Conservation (phyloP, 2,888 invertebrate genomes). For the Dicycla oo region DNA sequence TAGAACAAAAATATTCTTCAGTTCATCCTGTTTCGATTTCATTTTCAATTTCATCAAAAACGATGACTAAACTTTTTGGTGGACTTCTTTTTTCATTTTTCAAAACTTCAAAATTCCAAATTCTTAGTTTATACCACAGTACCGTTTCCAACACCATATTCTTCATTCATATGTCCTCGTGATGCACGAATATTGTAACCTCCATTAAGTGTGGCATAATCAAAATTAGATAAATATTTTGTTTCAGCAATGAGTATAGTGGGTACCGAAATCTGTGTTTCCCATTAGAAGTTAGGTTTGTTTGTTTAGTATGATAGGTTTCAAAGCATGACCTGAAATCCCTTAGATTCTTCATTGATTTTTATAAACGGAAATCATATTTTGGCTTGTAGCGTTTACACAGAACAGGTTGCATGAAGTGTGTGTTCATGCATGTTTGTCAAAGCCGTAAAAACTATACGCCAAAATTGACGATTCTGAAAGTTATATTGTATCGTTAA, state of each 20-base stretch:
- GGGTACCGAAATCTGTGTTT: conserved; percentile 80
- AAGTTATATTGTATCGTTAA: conserved; percentile 5
- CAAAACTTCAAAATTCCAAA: conserved; percentile 3
- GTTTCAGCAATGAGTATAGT: conserved; percentile 84
- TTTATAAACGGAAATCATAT: conserved; percentile 47
- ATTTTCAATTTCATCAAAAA: conserved; percentile 26
- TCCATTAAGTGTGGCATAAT: conserved; percentile 67
- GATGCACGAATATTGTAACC: conserved; percentile 78
- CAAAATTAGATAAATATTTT: conserved; percentile 68
- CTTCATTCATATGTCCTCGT: conserved; percentile 72
- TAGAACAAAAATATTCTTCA: conserved; percentile 25
- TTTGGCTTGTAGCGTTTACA: conserved; percentile 50
- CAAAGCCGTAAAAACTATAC: conserved; percentile 46
- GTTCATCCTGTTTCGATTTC: conserved; percentile 31
- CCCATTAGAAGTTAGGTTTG: conserved; percentile 80
- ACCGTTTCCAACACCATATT: conserved; percentile 66
- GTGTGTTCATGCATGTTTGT: conserved; percentile 23
- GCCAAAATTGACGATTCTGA: conserved; percentile 32
- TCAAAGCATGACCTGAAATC: conserved; percentile 77
- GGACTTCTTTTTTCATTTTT: conserved; percentile 27
- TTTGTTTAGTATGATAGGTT: conserved; percentile 70
- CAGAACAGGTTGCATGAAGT: conserved; percentile 41
- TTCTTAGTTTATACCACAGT: conserved; percentile 44
- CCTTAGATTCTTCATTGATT: conserved; percentile 61
- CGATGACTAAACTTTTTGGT: conserved; percentile 9